Base-by-base conservation (phyloP, 1,140 invertebrate genomes). In the Drosophila auraria region DNA sequence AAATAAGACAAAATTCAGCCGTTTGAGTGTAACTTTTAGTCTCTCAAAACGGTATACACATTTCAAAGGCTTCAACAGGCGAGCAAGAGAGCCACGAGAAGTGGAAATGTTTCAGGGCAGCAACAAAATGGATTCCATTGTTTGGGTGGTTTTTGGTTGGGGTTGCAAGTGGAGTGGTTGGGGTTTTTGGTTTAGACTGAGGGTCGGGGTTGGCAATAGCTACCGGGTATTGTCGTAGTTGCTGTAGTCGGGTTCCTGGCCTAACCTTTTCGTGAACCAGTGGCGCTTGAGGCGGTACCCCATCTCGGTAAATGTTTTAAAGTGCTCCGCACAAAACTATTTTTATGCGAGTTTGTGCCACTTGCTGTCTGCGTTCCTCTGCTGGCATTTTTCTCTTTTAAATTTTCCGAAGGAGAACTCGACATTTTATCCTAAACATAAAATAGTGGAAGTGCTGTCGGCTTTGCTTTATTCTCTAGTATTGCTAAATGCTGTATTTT, bases 21-120 rank as follows among this genome's bases (percentile, higher is more conserved):
- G 20, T 74, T 20, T 36, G 25, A 44, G 50, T 40, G 68, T 57
- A 51, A 11, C 44, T 57, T 50, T 27, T 8, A 23, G 38, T 20
- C 27, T 40, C 7, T 2, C 38, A 2, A 59, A 59, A 38, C 68
- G 40, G 45, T 49, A 80, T 68, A 80, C 60, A 74, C 78, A 80
- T 80, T 80, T 80, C 30, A 66, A 80, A 80, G 77, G 78, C 56
- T 80, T 80, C 78, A 79, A 59, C 74, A 71, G 57, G 42, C 65
- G 15, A 30, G 44, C 45, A 47, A 51, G 38, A 70, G 40, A 38
- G 49, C 63, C 63, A 61, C 45, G 23, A 50, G 59, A 79, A 70
- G 72, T 78, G 74, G 47, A 69, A 69, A 69, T 80, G 77, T 80
- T 80, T 64, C 56, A 73, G 38, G 69, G 30, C 68, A 80, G 56